These are phyloP conservation scores for Trichoplusia ni DNA, from an alignment of 1,140 invertebrate genomes.

Conservation along the genomic window DNA sequence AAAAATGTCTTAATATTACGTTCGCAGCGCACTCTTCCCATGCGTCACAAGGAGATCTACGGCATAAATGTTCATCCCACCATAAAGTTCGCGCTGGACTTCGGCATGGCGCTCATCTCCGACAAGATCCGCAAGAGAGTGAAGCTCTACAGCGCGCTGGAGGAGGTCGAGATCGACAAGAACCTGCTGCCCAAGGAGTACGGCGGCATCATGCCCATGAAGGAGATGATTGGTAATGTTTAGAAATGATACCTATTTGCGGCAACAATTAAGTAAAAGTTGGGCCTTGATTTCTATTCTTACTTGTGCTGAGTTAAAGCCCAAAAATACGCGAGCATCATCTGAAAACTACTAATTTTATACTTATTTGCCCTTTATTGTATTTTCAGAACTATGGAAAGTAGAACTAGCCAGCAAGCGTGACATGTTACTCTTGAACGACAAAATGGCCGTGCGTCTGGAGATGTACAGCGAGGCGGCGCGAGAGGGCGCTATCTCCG, in stretches of 20 bases:
- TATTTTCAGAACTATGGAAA: constrained; percentile 84
- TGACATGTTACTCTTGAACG: constrained; percentile 82
- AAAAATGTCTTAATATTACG: constrained; percentile 18
- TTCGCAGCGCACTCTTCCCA: constrained; percentile 89
- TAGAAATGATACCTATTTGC: neutral
- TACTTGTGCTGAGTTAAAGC: no score
- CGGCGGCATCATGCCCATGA: constrained; percentile 90
- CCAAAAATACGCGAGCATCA: neutral
- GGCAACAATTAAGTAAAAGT: no score
- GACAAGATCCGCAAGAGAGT: constrained; percentile 91
- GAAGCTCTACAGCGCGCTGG: constrained; percentile 85
- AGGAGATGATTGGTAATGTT: constrained; percentile 90
- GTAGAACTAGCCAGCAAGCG: constrained; percentile 83
- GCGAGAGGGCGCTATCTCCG: constrained; percentile 87
- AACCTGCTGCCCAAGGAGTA: constrained; percentile 90
- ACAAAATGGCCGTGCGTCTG: constrained; percentile 84
- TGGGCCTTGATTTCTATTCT: no score
- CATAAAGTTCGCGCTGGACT: constrained; percentile 90
- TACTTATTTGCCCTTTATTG: neutral
- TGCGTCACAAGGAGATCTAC: constrained; percentile 92
- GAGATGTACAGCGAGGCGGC: constrained; percentile 86
- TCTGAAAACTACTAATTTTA: neutral
- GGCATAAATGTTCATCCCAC: constrained; percentile 89
- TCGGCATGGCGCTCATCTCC: constrained; percentile 90
- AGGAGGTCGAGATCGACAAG: constrained; percentile 84